Evolutionary conservation across 2,888 invertebrate genomes (phyloP).

Genomic region (Melinaea marsaeus): DNA sequence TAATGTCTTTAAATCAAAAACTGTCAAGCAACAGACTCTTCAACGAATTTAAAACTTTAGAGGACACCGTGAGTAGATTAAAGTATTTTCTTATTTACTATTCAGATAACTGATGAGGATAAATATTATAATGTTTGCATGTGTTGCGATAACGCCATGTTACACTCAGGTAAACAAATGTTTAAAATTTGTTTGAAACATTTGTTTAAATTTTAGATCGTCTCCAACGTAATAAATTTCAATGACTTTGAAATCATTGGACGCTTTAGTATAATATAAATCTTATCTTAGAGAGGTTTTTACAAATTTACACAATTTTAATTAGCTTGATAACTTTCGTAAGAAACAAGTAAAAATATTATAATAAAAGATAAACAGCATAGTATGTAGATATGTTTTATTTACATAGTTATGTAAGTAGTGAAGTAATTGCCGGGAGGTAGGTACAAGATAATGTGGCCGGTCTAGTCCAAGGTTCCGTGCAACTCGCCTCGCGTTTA

Average conservation of each 20-base stretch:
- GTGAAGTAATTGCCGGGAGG: conserved; percentile 20
- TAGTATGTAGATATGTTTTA: conserved; percentile 11
- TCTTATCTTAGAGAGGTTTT: too few species aligned
- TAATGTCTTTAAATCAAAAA: conserved; percentile 60
- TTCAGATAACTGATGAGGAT: background rate
- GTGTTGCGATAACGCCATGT: background rate
- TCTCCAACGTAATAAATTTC: background rate
- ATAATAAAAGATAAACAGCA: background rate
- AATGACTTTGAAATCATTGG: too few species aligned
- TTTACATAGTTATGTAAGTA: conserved; percentile 16
- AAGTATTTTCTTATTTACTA: background rate
- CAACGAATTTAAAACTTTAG: conserved; percentile 59
- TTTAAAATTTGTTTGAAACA: background rate
- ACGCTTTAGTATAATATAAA: too few species aligned
- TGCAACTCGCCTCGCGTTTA: conserved; percentile 25
- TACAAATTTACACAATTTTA: background rate
- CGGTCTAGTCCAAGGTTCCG: conserved; percentile 34
- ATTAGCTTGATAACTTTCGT: background rate
- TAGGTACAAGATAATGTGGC: conserved; percentile 27
- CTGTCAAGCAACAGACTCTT: conserved; percentile 57
- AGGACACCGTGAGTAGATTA: conserved; percentile 62
- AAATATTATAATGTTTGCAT: background rate
- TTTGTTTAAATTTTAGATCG: background rate
- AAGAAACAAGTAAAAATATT: background rate
- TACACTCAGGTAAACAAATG: background rate